A percentile compares a stretch with the other conserved stretches of the same genome.
These are phyloP conservation scores for Phalloptychus januarius DNA, from an alignment of 2,797 vertebrate species.

Conservation along the genomic window DNA sequence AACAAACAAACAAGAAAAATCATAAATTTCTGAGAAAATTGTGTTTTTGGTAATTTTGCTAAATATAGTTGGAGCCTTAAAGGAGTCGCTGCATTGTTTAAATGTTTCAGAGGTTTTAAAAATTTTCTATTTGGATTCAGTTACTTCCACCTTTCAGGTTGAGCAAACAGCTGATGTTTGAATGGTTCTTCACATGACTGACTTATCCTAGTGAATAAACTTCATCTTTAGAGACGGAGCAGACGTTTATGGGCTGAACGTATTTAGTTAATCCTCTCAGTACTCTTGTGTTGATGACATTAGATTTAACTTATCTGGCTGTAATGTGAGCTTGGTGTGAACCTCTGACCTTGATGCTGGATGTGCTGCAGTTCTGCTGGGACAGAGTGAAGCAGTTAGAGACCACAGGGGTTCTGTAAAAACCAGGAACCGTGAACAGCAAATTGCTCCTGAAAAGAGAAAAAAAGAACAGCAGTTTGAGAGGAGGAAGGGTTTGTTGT, in stretches of 20 bases:
- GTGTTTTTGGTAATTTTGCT: no score
- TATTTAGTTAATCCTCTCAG: background rate
- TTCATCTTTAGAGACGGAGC: background rate
- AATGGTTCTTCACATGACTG: background rate
- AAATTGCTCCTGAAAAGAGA: slow-evolving; percentile 61
- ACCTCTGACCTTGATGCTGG: slow-evolving; percentile 49
- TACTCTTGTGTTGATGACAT: no score
- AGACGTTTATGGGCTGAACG: background rate
- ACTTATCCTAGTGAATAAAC: background rate
- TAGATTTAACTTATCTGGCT: no score
- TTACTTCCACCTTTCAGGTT: no score
- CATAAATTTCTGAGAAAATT: no score
- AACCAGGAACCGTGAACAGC: slow-evolving; percentile 46
- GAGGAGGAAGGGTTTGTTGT: slow-evolving; percentile 40
- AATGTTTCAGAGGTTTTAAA: no score
- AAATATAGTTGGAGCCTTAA: no score
- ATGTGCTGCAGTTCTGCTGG: slow-evolving; percentile 14
- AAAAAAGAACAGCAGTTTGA: slow-evolving; percentile 45
- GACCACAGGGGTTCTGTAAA: slow-evolving; percentile 48
- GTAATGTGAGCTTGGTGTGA: slow-evolving; percentile 21
- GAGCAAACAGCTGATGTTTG: no score
- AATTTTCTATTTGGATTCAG: no score
- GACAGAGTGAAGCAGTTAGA: slow-evolving; percentile 35
- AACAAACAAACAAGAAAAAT: no score
- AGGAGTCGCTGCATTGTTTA: rapidly evolving